Evolutionary conservation across 2,888 invertebrate species (phyloP).

Genomic region (Phengaris arion): DNA sequence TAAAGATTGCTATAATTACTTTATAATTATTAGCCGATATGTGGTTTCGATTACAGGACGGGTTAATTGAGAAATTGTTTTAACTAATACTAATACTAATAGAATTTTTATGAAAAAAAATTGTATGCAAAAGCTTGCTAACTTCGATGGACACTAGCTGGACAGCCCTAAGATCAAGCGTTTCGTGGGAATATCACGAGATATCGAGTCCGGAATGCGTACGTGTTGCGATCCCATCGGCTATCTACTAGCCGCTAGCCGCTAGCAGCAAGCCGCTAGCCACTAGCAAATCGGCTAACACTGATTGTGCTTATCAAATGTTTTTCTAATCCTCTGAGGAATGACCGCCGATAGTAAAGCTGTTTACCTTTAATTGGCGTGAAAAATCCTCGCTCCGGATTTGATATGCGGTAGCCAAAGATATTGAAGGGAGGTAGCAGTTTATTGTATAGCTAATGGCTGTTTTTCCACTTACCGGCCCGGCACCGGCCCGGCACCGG

Average conservation of each 20-base stretch:
- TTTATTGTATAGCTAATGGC: too few species aligned
- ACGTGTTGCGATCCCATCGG: constrained; percentile 45
- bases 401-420: neutral
- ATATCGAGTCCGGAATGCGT: constrained; percentile 40
- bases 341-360: neutral
- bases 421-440: neutral
- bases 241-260: constrained; percentile 30
- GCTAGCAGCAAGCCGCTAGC: constrained; percentile 3
- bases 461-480: too few species aligned
- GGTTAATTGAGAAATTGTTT: neutral
- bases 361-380: neutral
- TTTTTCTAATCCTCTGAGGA: constrained; percentile 1
- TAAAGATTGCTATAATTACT: neutral
- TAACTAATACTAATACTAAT: neutral
- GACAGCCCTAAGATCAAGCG: neutral
- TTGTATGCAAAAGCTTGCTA: neutral
- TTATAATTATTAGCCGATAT: neutral
- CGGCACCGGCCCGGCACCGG: too few species aligned
- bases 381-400: neutral
- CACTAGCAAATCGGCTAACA: constrained; percentile 20
- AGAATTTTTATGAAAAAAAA: neutral
- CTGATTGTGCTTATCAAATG: neutral
- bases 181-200: constrained; percentile 41
- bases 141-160: neutral
- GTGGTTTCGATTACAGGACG: neutral